Evolutionary conservation across 2,113 vertebrate genomes (phyloP).

Genomic region (Nothoprocta pentlandii): DNA sequence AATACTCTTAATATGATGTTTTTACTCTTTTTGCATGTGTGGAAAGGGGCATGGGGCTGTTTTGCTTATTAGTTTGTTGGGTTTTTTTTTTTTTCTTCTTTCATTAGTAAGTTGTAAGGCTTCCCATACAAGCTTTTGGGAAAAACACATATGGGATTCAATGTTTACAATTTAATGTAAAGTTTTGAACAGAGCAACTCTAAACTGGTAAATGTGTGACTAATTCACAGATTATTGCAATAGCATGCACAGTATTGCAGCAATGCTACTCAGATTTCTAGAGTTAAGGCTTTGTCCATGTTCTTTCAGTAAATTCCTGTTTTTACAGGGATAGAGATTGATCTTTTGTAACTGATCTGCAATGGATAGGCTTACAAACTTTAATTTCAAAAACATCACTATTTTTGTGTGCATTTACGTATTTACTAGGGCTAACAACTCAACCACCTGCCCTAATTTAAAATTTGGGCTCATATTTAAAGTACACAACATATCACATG

Average conservation of each 20-base stretch:
- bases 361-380: background rate
- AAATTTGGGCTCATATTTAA: no score
- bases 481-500: background rate
- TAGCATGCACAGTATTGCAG: constrained; percentile 7
- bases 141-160: background rate
- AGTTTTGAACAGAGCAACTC: background rate
- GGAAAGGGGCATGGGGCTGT: background rate
- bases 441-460: background rate
- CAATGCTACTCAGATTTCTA: constrained; percentile 30
- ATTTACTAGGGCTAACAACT: background rate
- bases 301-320: constrained; percentile 46
- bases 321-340: constrained; percentile 39
- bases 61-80: no score
- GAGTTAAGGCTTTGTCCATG: background rate
- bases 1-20: background rate
- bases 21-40: background rate
- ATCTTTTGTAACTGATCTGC: constrained; percentile 18
- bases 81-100: background rate
- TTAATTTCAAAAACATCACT: constrained; percentile 17
- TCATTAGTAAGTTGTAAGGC: background rate
- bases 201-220: constrained; percentile 53
- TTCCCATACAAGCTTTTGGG: background rate
- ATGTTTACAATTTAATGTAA: background rate
- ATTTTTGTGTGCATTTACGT: background rate
- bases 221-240: constrained; percentile 59